Percentiles rank a stretch among this genome's conserved stretches.
These are phyloP conservation scores for Agrilus mali DNA, from an alignment of 2,888 invertebrate species.

Conservation along the genomic window DNA sequence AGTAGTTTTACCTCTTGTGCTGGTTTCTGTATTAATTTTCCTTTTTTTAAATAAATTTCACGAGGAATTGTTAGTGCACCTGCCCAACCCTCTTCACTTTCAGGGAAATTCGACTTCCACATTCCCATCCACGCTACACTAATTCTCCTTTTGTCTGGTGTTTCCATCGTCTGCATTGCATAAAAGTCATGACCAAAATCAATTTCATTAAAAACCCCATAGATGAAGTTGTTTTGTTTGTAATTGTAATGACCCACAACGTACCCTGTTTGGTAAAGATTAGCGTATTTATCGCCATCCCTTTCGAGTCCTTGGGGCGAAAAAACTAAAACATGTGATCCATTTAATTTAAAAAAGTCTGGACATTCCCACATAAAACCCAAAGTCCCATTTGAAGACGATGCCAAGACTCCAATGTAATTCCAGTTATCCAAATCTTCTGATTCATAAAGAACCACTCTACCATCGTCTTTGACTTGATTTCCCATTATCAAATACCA, in stretches of 20 bases:
- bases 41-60: slow-evolving; percentile 20
- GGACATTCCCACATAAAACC: slow-evolving; percentile 42
- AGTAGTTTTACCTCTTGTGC: no score
- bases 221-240: background rate
- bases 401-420: background rate
- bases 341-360: slow-evolving; percentile 35
- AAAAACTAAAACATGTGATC: slow-evolving; percentile 32
- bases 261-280: no score
- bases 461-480: slow-evolving; percentile 23
- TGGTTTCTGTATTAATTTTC: no score
- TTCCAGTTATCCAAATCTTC: background rate
- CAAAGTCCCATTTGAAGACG: no score
- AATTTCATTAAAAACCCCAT: slow-evolving; percentile 11
- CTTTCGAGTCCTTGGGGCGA: slow-evolving; percentile 16
- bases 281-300: no score
- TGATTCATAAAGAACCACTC: slow-evolving; percentile 11
- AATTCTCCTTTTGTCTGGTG: slow-evolving; percentile 25
- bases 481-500: slow-evolving; percentile 35
- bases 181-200: slow-evolving; percentile 35
- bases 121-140: slow-evolving; percentile 36
- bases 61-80: slow-evolving; percentile 35
- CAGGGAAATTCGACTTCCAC: slow-evolving; percentile 36
- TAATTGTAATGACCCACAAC: no score
- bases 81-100: slow-evolving; percentile 31
- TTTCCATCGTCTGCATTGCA: slow-evolving; percentile 34